Conservation (phyloP, 2,888 invertebrate species). For the Gymnocheta viridis region DNA sequence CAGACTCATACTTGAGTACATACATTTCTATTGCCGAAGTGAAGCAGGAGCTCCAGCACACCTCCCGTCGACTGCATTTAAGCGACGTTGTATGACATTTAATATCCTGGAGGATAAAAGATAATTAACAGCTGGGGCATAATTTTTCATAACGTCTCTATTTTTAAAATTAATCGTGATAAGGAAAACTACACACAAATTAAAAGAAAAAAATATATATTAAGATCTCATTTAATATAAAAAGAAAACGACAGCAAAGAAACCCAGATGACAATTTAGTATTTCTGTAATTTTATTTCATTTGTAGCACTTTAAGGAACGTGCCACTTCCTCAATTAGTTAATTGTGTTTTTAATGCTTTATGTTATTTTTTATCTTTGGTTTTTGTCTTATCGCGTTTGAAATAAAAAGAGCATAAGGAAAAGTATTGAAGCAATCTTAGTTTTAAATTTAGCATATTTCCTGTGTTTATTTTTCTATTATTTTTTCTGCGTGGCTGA, state of each 20-base stretch:
- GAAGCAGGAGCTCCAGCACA: background rate
- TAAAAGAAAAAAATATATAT: conserved; percentile 41
- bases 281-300: background rate
- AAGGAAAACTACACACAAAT: conserved; percentile 18
- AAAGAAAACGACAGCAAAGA: background rate
- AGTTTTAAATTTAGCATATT: conserved; percentile 14
- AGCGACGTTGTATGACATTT: conserved; percentile 8
- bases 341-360: conserved; percentile 41
- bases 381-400: background rate
- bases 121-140: conserved; percentile 51
- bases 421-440: background rate
- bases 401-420: background rate
- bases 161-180: conserved; percentile 47
- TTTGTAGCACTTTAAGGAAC: conserved; percentile 51
- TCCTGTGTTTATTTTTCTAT: conserved; percentile 39
- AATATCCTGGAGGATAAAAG: conserved; percentile 56
- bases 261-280: conserved; percentile 8
- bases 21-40: background rate
- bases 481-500: background rate
- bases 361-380: background rate
- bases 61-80: background rate
- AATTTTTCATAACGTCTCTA: conserved; percentile 40
- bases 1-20: background rate
- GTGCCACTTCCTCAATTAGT: conserved; percentile 62
- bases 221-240: conserved; percentile 27